Percentiles rank a stretch among this genome's conserved stretches.
phyloP scores from a whole-genome alignment of 2,888 invertebrate species.

The Hirtodrosophila confusa region DNA sequence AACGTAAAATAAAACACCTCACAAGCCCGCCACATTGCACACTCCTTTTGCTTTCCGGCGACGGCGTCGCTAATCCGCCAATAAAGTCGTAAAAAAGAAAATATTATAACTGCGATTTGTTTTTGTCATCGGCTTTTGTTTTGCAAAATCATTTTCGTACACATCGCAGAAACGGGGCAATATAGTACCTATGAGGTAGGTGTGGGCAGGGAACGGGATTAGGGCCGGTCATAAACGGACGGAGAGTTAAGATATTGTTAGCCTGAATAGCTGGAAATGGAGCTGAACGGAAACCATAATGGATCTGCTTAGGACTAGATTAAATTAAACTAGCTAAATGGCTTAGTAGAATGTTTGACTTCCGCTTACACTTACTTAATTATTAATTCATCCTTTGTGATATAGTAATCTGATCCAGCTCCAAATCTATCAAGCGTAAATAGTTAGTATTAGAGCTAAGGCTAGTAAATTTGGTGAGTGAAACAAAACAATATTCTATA shows the following conservation, averaged over 20 bases:
- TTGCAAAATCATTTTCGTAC: constrained; percentile 70
- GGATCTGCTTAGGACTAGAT: neutral
- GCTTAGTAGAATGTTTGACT: neutral
- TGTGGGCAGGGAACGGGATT: constrained; percentile 24
- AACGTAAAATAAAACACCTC: constrained; percentile 21
- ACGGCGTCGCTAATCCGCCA: constrained; percentile 65
- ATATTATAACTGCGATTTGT: constrained; percentile 42
- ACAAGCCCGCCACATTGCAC: constrained; percentile 54
- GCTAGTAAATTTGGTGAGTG: too few relatives aligned
- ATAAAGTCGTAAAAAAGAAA: constrained; percentile 68
- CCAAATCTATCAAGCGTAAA: too few relatives aligned
- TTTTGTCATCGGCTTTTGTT: constrained; percentile 48
- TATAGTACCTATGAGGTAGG: constrained; percentile 30
- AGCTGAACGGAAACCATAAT: neutral
- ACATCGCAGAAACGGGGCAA: constrained; percentile 49
- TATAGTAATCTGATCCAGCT: too few relatives aligned
- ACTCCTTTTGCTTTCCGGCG: constrained; percentile 70
- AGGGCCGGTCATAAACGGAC: constrained; percentile 39
- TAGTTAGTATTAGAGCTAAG: too few relatives aligned
- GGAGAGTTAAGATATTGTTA: constrained; percentile 1
- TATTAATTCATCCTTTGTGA: too few relatives aligned
- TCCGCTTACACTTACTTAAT: neutral
- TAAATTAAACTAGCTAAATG: neutral
- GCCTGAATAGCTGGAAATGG: neutral
- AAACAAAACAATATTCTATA: too few relatives aligned